Percentiles rank a stretch among this genome's conserved stretches.
Evolutionary conservation across 1,140 invertebrate genomes (phyloP).

Genomic region (Trachymyrmex septentrionalis): DNA sequence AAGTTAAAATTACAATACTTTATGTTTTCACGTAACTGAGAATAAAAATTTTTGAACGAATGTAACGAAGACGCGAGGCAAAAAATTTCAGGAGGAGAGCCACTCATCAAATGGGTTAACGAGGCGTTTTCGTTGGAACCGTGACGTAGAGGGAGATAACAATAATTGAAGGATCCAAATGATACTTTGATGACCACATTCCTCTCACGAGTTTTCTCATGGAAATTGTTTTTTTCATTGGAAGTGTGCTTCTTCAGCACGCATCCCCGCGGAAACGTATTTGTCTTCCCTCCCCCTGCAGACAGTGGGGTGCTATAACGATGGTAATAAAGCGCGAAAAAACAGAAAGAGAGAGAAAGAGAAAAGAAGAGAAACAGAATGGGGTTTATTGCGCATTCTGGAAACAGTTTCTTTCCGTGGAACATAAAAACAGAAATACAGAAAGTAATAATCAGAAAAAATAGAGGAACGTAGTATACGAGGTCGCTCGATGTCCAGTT

Average conservation of each 20-base stretch:
- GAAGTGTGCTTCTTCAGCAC: neutral
- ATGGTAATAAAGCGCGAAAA: constrained; percentile 39
- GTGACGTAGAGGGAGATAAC: neutral
- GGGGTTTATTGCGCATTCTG: constrained; percentile 17
- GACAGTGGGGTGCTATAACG: neutral
- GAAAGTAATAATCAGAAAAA: constrained; percentile 6
- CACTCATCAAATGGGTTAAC: constrained; percentile 4
- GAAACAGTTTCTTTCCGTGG: neutral
- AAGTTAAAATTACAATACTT: neutral
- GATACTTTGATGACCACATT: constrained; percentile 50
- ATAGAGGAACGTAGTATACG: neutral
- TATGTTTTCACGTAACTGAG: neutral
- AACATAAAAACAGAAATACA: neutral
- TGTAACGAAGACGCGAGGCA: neutral
- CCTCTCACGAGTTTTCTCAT: constrained; percentile 10
- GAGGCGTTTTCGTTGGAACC: neutral
- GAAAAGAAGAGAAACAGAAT: constrained; percentile 13
- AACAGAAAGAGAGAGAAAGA: neutral
- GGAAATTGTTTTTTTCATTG: constrained; percentile 18
- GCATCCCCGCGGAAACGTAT: constrained; percentile 27
- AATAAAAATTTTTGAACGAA: neutral
- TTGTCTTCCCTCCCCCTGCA: constrained; percentile 4
- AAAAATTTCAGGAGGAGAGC: constrained; percentile 9
- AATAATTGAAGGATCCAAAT: constrained; percentile 55
- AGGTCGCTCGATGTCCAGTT: neutral